Percentiles rank a stretch among this genome's conserved stretches.
phyloP scores from a whole-genome alignment of 2,113 vertebrate genomes.

The Cyprinodon variegatus region DNA sequence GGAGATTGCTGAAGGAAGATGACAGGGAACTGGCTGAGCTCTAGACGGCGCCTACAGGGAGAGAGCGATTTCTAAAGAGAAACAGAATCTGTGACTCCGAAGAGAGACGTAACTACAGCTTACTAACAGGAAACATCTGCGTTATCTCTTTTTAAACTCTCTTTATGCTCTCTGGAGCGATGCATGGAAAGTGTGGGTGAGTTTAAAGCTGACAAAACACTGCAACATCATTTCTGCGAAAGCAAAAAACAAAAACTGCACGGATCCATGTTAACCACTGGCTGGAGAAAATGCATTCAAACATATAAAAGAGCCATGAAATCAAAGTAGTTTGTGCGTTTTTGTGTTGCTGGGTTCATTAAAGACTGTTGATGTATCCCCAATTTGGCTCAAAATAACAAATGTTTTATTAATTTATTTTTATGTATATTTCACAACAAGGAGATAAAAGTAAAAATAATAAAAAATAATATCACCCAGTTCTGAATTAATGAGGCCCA shows the following conservation, averaged over 20 bases:
- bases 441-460: not conserved
- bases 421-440: not conserved
- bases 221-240: not conserved
- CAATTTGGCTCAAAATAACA: not conserved
- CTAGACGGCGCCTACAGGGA: not conserved
- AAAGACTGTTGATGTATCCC: not conserved
- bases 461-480: too few relatives aligned
- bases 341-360: not conserved
- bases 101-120: not conserved
- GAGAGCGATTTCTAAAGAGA: not conserved
- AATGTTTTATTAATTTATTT: not conserved
- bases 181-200: slow-evolving; percentile 5
- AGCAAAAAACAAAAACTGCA: not conserved
- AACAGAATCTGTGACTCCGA: slow-evolving; percentile 6
- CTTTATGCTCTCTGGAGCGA: not conserved
- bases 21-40: slow-evolving; percentile 14
- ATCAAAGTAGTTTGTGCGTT: too few relatives aligned
- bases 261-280: not conserved
- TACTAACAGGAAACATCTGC: not conserved
- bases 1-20: slow-evolving; percentile 30
- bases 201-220: not conserved
- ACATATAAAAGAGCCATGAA: too few relatives aligned
- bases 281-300: not conserved
- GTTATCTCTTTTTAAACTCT: not conserved
- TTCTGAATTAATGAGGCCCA: too few relatives aligned